Percentiles rank a stretch among this genome's conserved stretches.
These are phyloP conservation scores for Fulmarus glacialis DNA, from an alignment of 2,113 vertebrate species.

Conservation along the genomic window DNA sequence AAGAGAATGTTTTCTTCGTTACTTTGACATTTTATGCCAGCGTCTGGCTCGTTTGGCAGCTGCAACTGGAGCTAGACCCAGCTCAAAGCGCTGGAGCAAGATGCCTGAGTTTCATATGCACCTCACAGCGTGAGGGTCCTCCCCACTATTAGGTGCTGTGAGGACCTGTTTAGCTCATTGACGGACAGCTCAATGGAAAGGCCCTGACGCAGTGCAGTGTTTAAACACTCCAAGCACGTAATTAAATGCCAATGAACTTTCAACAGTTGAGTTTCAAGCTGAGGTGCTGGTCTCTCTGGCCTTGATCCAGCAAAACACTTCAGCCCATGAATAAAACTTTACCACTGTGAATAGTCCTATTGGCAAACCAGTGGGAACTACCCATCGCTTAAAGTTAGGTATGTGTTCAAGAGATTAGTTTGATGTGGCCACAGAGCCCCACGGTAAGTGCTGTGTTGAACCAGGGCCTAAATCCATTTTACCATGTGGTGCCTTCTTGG, in stretches of 20 bases:
- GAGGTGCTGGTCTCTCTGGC: neutral
- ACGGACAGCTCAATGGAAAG: neutral
- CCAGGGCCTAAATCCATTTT: neutral
- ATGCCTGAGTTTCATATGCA: neutral
- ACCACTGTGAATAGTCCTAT: neutral
- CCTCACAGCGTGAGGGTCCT: neutral
- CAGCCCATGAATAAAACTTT: neutral
- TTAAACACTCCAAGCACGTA: neutral
- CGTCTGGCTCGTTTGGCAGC: neutral
- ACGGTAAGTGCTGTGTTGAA: neutral
- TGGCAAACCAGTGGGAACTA: neutral
- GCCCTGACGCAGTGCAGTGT: fast-evolving
- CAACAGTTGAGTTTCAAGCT: neutral
- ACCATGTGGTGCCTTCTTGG: neutral
- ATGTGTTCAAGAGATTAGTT: neutral
- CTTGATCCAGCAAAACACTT: neutral
- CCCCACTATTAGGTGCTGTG: neutral
- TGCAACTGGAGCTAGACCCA: neutral
- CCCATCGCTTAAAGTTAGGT: neutral
- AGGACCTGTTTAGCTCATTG: neutral
- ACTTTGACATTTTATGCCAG: neutral
- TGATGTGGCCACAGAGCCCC: neutral
- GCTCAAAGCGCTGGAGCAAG: neutral
- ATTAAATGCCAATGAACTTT: neutral
- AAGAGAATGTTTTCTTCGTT: neutral